Evolutionary conservation across 2,888 invertebrate genomes (phyloP), one percentile per base, ranked within the genome.

Genomic region (Ecliptopera silaceata): DNA sequence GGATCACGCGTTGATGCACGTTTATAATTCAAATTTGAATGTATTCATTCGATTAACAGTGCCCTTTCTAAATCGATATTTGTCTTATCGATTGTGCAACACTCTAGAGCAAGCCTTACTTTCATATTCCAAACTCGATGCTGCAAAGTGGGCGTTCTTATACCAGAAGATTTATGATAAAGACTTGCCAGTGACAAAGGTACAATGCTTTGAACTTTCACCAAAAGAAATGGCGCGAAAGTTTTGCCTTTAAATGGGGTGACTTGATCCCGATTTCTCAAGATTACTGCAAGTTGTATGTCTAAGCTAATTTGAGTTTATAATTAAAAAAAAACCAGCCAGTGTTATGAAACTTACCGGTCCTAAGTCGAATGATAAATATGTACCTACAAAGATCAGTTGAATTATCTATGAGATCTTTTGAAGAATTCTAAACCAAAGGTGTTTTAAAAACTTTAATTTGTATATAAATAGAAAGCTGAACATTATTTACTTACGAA

Each of bases 181-280:
- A 84, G 75, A 80, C 68, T 84, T 80, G 69, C 70, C 13, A 80
- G 78, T 84, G 86, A 89, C 88, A 87, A 86, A 86, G 81, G 76
- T 79, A 88, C 86, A 88, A 86, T 86, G 79, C 79, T 71, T 78
- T 73, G 75, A 74, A 88, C 90, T 89, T 90, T 90, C 90, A 84
- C 89, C 77, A 56, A 74, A 79, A 73, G 86, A 85, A 87, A 86
- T 88, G 82, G 58, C 64, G 83, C 73, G 88, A 88, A 88, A 88
- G 87, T 84, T 67, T 64, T 63, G 63, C 63, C 65, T 59, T 63
- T 65, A 52, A 15, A 10, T 10, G 54, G 56, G 54, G 57, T 61
- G 82, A 84, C 74, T 82, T 79, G 81, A 79, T 81, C 74, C 82
- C 70, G 74, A 71, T 77, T 77, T 76, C 76, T 69, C 72, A 66